phyloP scores from a whole-genome alignment of 2,113 vertebrate species.

The Pedetes capensis region DNA sequence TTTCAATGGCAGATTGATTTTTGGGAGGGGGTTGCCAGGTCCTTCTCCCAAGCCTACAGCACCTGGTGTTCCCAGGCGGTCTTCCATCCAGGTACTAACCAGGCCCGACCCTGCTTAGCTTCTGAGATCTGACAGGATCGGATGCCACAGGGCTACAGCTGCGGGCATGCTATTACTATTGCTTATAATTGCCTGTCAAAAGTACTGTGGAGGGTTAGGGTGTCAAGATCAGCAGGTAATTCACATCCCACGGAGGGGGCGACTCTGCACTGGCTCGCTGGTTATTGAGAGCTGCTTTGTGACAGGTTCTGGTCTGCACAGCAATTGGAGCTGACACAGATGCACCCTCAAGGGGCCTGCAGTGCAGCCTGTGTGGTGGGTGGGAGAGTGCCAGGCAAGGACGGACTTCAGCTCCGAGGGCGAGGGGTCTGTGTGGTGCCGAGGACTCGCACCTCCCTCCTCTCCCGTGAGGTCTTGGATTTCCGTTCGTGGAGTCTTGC shows the following conservation, averaged over 20 bases:
- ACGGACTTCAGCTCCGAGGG: background rate
- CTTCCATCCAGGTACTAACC: no score
- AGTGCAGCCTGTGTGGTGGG: background rate
- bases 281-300: background rate
- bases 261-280: fast-evolving
- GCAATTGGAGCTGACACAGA: fast-evolving
- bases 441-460: background rate
- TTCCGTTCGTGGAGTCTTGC: background rate
- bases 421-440: background rate
- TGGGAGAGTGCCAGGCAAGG: background rate
- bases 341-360: fast-evolving
- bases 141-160: no score
- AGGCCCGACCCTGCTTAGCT: no score
- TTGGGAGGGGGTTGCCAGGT: no score
- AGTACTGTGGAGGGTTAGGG: background rate
- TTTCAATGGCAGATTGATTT: no score
- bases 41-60: no score
- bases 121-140: no score
- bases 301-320: fast-evolving
- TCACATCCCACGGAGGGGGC: fast-evolving
- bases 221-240: background rate
- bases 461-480: background rate
- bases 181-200: background rate
- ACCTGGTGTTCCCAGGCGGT: no score
- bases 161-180: no score